A percentile compares a stretch with the other conserved stretches of the same genome.
Evolutionary conservation across 2,888 invertebrate genomes (phyloP).

Genomic region (Hypselothyrea guttata): DNA sequence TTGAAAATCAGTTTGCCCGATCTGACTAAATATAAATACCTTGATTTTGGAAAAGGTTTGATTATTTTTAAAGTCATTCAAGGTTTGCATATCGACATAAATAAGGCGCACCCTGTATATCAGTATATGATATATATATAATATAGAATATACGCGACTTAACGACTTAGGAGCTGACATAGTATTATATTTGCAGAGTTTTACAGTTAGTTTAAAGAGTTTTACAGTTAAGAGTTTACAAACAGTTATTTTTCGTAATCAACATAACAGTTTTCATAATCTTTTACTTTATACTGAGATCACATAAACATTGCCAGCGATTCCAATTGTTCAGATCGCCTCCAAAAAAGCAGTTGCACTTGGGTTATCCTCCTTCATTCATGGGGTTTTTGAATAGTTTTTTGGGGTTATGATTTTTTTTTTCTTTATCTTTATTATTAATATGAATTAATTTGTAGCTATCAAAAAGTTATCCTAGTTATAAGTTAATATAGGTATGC

Average conservation of each 20-base stretch:
- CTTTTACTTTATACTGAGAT: constrained; percentile 22
- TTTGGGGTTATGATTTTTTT: background rate
- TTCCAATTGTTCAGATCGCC: constrained; percentile 23
- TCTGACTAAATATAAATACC: no score
- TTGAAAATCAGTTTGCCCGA: no score
- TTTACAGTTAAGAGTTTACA: constrained; percentile 8
- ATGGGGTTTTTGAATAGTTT: background rate
- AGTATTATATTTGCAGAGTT: constrained; percentile 8
- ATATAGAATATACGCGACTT: constrained; percentile 20
- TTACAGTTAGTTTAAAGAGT: constrained; percentile 20
- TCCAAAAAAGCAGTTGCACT: constrained; percentile 35
- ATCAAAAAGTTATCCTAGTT: constrained; percentile 56
- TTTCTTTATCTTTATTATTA: constrained; percentile 10
- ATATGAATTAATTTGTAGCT: constrained; percentile 39
- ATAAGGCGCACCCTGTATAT: no score
- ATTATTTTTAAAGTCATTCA: no score
- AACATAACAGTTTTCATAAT: constrained; percentile 16
- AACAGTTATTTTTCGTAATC: constrained; percentile 10
- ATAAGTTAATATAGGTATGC: constrained; percentile 18
- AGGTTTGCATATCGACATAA: no score
- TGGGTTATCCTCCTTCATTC: constrained; percentile 15
- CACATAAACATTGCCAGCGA: constrained; percentile 49
- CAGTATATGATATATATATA: constrained; percentile 17
- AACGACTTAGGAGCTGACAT: constrained; percentile 31
- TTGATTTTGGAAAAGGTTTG: no score